A percentile compares a stretch with the other conserved stretches of the same genome.
Conservation (phyloP, 2,888 invertebrate species). For the Pterostichus madidus region DNA sequence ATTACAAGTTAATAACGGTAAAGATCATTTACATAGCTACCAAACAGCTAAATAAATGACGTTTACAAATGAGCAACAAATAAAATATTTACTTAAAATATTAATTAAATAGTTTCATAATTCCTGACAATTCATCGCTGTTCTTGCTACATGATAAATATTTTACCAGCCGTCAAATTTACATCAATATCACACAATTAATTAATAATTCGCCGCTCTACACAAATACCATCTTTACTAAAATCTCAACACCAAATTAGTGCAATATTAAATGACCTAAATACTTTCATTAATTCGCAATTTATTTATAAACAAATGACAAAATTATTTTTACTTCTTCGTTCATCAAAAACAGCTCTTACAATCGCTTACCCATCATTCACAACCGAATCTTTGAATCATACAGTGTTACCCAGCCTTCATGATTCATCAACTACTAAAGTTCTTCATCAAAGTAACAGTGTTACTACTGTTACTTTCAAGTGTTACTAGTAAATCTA, state of each 20-base stretch:
- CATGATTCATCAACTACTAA: not conserved
- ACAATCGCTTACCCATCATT: not conserved
- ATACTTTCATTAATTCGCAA: slow-evolving; percentile 54
- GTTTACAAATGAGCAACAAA: too few species aligned
- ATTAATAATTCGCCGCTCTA: not conserved
- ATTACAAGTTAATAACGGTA: too few species aligned
- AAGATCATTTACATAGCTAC: too few species aligned
- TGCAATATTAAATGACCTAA: slow-evolving; percentile 49
- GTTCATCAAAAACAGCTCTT: slow-evolving; percentile 17
- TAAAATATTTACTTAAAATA: too few species aligned
- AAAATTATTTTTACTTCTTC: slow-evolving; percentile 25
- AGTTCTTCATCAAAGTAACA: slow-evolving; percentile 19
- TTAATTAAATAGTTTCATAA: too few species aligned
- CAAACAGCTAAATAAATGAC: too few species aligned
- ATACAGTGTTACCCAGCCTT: not conserved
- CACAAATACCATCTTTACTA: not conserved
- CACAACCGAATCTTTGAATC: not conserved
- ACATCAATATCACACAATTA: too few species aligned
- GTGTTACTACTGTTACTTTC: slow-evolving; percentile 1
- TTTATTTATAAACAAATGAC: slow-evolving; percentile 55
- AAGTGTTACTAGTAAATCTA: not conserved
- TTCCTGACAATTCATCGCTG: too few species aligned
- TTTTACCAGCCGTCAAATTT: too few species aligned
- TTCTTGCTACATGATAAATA: too few species aligned
- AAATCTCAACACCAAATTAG: not conserved